Evolutionary conservation across 1,140 invertebrate species (phyloP), one percentile per base, ranked within the genome.

Genomic region (Chrysomallon squamiferum): DNA sequence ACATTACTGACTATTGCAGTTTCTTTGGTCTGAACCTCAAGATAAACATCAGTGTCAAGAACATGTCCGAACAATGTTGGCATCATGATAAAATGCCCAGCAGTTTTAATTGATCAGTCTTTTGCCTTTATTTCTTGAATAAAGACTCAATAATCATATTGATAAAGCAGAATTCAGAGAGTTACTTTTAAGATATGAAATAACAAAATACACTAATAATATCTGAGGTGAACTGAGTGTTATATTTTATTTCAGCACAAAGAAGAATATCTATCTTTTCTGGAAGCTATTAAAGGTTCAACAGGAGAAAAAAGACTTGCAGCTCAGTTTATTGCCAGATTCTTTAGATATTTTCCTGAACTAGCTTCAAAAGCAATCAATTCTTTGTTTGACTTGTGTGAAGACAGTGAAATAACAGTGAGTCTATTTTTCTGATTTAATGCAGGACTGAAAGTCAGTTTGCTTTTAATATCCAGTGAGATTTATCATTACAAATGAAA

Each of bases 321-420:
- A 25, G 95, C 95, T 27, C 95, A 97, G 86, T 97, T 98, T 73
- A 97, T 98, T 82, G 92, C 93, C 0, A 90, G 95, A 81, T 98
- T 97, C 86, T 96, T 96, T 75, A 95, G 95, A 80, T 89, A 92
- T 84, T 98, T 98, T 84, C 95, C 96, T 11, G 88, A 89, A 68
- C 85, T 95, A 57, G 89, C 92, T 9, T 91, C 94, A 76, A 90
- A 93, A 80, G 93, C 95, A 6, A 92, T 97, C 65, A 93, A 98
- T 87, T 93, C 94, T 67, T 89, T 95, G 76, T 90, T 98, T 72
- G 95, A 98, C 88, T 87, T 98, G 1, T 97, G 95, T 84, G 96
- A 98, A 88, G 95, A 98, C 89, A 93, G 94, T 79, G 95, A 98
- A 87, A 89, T 76, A 3, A 80, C 68, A 68, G 80, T 82, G 69